Base-by-base conservation (phyloP, 2,113 vertebrate genomes). In the Typhlomys cinereus region DNA sequence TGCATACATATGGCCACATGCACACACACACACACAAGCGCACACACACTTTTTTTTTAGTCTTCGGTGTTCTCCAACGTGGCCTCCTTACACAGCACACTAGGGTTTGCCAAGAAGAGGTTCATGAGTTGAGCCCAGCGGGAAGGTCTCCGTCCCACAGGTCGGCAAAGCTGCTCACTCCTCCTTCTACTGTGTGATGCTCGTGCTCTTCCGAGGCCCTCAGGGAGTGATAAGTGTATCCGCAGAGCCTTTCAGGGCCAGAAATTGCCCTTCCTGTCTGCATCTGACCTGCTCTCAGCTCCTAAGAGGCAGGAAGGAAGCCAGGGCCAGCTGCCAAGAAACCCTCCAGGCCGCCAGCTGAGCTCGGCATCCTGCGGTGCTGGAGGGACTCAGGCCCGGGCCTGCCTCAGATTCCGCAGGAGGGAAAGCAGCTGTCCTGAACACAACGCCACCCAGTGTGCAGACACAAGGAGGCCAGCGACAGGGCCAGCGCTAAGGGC, bases 231-330 rank as follows among this genome's bases (percentile, higher is more conserved):
- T 48, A 90, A 70, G 23, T 36, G 39, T 39, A 21, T 70, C 48
- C 89, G 52, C 64, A 67, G 75, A 93, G 80, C 80, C 54, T 48
- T 88, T 84, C n/a, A 70, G 71, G 67, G 74, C 64, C 85, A 94
- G 93, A 83, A 93, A 91, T 62, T n/a, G 71, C 20, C 88, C 88
- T 50, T 74, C 93, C 88, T 88, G 75, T 66, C 80, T 57, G 57
- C 48, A 57, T 94, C 44, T 86, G 80, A 96, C 85, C 74, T 84
- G 64, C 25, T 79, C 92, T 21, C 18, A 6, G 46, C 57, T 93
- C 73, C 75, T 29, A 15, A 62, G 86, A 95, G 83, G 81, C 44
- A 34, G 44, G 88, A 0, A 44, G 90, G 44, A 39, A 96, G 92
- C 8, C 23, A 88, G 74, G 90, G 93, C 70, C 6, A 7, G 12